Base-by-base conservation (phyloP, 2,113 vertebrate genomes). In the Zosterops hypoxanthus region DNA sequence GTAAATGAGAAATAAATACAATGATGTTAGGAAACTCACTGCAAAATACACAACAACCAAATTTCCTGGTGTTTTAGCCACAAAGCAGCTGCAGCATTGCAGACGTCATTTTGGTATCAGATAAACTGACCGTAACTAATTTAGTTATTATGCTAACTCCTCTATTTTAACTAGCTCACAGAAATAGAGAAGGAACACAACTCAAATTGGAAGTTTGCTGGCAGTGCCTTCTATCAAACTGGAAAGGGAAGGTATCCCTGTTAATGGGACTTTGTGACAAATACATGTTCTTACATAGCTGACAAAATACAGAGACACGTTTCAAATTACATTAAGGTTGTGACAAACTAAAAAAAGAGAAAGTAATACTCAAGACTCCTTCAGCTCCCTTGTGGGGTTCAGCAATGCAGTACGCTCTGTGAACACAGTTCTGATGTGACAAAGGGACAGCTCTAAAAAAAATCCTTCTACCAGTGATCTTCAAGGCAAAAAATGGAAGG, bases 61-160 rank as follows among this genome's bases (percentile, higher is more conserved):
- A 83, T 88, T 69, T 83, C 72, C 49, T 25, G 24, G 20, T 36
- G 36, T 46, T 82, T 42, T 66, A 6, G 4, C 23, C 22, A 7
- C 56, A 96, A 83, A 93, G 61, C 25, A 55, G 50, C 55, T 50
- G 60, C 69, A 88, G 65, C 49, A 71, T 0, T 69, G 60, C 41
- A 95, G 86, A 55, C 6, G 56, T 94, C 14, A 0, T 44, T 80
- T 72, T 71, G n/a, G 26, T 72, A 71, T 33, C 42, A 84, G 25
- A 89, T 44, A 90, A 88, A 79, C 3, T 87, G 71, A 63, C 85
- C 36, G 9, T 64, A 83, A 75, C 59, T 82, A 50, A 95, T 86
- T 76, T 14, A 65, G 57, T 60, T 84, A 71, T 76, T 87, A 70
- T 46, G 72, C 47, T 61, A 88, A 88, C 52, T 92, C 53, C 36